Percentiles rank a stretch among this genome's conserved stretches.
These are phyloP conservation scores for Eulemur coronatus DNA, from an alignment of 2,797 vertebrate genomes.

Conservation along the genomic window DNA sequence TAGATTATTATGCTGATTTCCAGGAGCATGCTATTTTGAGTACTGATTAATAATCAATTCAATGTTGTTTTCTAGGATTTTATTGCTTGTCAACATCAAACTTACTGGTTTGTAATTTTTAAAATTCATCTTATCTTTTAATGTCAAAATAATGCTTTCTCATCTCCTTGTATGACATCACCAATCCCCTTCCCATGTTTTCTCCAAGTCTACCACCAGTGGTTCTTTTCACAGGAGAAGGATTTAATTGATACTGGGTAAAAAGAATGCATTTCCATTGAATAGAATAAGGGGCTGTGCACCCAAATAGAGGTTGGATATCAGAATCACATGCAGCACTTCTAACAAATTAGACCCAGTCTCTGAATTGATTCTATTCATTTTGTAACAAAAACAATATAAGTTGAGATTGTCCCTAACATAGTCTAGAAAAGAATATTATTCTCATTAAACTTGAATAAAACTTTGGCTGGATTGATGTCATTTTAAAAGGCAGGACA, in stretches of 20 bases:
- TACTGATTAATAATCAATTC: background rate
- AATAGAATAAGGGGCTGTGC: background rate
- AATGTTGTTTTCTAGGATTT: constrained; percentile 1
- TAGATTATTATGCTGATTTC: background rate
- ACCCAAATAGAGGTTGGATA: background rate
- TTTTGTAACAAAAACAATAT: background rate
- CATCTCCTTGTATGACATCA: background rate
- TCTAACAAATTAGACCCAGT: background rate
- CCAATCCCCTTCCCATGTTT: background rate
- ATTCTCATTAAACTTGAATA: background rate
- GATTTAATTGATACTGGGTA: background rate
- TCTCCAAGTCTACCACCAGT: background rate
- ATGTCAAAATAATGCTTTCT: background rate
- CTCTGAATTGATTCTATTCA: background rate
- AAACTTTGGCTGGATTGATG: background rate
- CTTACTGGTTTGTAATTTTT: background rate
- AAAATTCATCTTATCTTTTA: background rate
- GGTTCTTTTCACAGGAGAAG: background rate
- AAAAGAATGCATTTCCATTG: background rate
- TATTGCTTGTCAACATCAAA: background rate
- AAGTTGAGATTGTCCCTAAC: background rate
- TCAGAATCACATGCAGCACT: background rate
- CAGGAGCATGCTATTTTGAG: background rate
- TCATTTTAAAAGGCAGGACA: constrained; percentile 1
- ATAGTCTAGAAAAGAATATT: background rate